Conservation (phyloP, 2,113 vertebrate species). For the Turnix velox region DNA sequence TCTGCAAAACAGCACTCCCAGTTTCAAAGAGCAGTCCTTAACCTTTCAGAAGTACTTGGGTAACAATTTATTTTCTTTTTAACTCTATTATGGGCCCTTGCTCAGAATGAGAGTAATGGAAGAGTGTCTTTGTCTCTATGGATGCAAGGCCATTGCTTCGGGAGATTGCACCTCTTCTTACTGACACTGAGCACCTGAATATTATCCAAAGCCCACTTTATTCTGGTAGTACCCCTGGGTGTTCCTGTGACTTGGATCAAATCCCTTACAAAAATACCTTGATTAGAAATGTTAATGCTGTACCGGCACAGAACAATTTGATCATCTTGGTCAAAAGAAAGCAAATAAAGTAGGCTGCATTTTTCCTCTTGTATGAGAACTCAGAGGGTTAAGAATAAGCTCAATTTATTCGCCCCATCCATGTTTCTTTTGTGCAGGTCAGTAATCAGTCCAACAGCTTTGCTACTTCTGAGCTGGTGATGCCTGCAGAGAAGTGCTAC, state of each 20-base stretch:
- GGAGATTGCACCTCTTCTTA: background rate
- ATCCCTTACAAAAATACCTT: background rate
- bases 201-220: background rate
- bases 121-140: background rate
- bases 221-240: background rate
- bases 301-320: background rate
- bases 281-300: background rate
- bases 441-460: background rate
- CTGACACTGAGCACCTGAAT: background rate
- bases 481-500: background rate
- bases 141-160: background rate
- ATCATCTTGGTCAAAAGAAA: too few species aligned
- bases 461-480: background rate
- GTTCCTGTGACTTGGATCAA: background rate
- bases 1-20: background rate
- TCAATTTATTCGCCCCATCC: background rate
- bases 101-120: background rate
- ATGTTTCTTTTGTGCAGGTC: background rate
- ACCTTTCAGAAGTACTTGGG: background rate
- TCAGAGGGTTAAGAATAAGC: background rate
- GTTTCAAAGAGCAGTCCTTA: background rate
- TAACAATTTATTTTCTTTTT: background rate
- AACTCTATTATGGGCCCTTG: background rate
- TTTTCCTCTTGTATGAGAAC: background rate
- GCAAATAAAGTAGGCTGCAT: background rate